Percentiles rank a stretch among this genome's conserved stretches.
phyloP scores from a whole-genome alignment of 2,888 invertebrate genomes.

The Lasioglossum marginatum region DNA sequence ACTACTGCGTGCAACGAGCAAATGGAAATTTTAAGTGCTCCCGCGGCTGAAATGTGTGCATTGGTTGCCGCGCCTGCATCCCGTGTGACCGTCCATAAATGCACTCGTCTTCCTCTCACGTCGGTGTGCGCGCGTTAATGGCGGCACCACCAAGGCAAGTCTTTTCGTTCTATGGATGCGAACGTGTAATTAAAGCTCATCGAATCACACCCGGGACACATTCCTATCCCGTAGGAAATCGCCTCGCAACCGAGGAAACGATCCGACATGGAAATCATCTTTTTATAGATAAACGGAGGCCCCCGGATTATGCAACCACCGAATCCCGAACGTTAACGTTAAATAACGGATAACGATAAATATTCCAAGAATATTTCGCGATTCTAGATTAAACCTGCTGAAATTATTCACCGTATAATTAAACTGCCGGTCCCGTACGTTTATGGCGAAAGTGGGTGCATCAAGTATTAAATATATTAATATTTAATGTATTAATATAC shows the following conservation, averaged over 20 bases:
- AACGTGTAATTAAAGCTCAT: slow-evolving; percentile 43
- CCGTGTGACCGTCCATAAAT: slow-evolving; percentile 57
- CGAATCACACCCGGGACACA: slow-evolving; percentile 29
- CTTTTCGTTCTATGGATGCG: slow-evolving; percentile 33
- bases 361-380: neutral
- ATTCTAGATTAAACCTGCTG: neutral
- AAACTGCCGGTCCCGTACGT: neutral
- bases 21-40: slow-evolving; percentile 79
- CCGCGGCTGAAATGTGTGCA: slow-evolving; percentile 63
- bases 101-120: slow-evolving; percentile 41
- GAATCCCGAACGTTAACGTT: neutral
- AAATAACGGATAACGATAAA: neutral
- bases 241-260: neutral
- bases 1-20: slow-evolving; percentile 68
- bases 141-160: slow-evolving; percentile 47
- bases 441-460: neutral
- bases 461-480: neutral
- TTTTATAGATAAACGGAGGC: neutral
- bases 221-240: neutral
- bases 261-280: neutral
- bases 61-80: slow-evolving; percentile 38
- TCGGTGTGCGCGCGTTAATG: slow-evolving; percentile 51
- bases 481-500: neutral
- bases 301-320: neutral
- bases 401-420: neutral